Conservation (phyloP, 2,113 vertebrate species). For the Eolophus roseicapilla region DNA sequence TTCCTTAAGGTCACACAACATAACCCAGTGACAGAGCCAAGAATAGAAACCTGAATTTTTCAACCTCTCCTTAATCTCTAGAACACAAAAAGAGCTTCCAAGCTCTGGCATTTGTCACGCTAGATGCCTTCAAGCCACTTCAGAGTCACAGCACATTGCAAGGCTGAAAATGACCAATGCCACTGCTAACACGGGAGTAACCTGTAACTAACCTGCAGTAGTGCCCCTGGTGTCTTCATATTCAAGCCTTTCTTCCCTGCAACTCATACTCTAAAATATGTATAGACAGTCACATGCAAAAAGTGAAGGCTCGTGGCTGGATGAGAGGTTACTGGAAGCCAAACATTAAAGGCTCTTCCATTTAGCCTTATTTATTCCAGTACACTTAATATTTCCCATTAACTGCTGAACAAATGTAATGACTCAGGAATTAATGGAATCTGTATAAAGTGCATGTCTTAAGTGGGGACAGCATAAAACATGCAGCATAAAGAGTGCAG, state of each 20-base stretch:
- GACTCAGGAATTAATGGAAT: conserved; percentile 4
- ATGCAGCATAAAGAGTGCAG: not conserved
- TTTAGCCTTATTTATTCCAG: conserved; percentile 5
- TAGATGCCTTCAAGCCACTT: not conserved
- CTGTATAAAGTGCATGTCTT: not conserved
- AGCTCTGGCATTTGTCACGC: not conserved
- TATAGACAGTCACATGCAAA: not conserved
- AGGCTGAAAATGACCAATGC: not conserved
- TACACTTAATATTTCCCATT: conserved; percentile 30
- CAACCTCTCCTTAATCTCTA: not conserved
- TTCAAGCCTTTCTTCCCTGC: not conserved
- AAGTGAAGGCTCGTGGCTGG: not conserved
- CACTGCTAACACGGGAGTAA: not conserved
- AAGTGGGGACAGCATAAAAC: conserved; percentile 3
- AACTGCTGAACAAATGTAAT: conserved; percentile 4
- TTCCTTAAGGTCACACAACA: not conserved
- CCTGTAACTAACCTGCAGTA: not conserved
- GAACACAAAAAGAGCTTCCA: not conserved
- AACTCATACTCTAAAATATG: not conserved
- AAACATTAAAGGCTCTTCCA: not conserved
- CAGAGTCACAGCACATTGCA: not conserved
- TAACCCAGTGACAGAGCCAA: not conserved
- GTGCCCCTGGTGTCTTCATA: not conserved
- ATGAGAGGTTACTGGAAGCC: not conserved
- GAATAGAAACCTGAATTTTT: not conserved